Base-by-base conservation (phyloP, 2,113 vertebrate species). In the Natator depressus region DNA sequence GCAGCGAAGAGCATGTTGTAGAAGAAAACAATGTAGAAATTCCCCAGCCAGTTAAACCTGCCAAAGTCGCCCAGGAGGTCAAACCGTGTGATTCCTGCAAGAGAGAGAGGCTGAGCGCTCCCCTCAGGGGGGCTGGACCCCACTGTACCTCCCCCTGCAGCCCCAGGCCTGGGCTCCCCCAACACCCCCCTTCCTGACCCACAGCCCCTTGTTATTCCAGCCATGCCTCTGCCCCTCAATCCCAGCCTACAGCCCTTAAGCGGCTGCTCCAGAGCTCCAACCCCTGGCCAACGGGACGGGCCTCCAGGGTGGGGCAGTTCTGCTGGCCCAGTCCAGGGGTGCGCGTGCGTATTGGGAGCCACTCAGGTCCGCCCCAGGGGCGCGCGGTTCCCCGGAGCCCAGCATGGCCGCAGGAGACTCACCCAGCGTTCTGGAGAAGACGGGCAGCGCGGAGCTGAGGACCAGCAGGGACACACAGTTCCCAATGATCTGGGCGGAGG, bases 361-460 rank as follows among this genome's bases (percentile, higher is more conserved):
- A 6, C 59, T n/a, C 62, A 19, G 31, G 12, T 22, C 69, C 20
- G 2, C 69, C 35, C 20, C 8, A 22, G 69, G 16, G 69, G 17
- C 3, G n/a, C 31, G 3, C 55, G 72, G 47, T 0, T 0, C 9
- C 1, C n/a, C 0, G 0, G 76, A 53, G 35, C 14, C 54, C 19
- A 5, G 42, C 50, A 10, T 50, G 17, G 3, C 13, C 6, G 7
- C 49, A 4, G 4, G 14, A 59, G 35, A 90, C 99, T 99, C 98
- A 99, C 99, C 99, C 93, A 99, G 98, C 0, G 99, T 99, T 91
- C 99, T 98, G 95, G 99, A 99, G 97, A 99, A 99, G 59, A 99
- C 98, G 0, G 99, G 99, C 94, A 99, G 98, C 2, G 99, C 99
- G 2, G 99, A 99, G 98, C 99, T 99, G 91, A 99, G 99, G 93